Evolutionary conservation across 2,113 vertebrate genomes (phyloP).

Genomic region (Collichthys lucidus): DNA sequence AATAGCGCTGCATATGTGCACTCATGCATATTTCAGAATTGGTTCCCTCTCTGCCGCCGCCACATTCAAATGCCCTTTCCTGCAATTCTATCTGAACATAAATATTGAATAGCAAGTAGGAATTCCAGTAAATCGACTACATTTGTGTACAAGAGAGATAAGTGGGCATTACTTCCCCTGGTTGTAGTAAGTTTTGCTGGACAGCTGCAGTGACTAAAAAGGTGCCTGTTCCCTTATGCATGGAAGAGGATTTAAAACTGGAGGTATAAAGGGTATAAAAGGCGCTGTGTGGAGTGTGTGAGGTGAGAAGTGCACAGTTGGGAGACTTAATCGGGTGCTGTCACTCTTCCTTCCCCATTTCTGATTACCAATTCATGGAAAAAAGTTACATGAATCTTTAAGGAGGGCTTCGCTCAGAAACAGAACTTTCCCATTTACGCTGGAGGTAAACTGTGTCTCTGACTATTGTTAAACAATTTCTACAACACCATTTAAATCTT

Average conservation of each 20-base stretch:
- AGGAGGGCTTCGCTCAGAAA: constrained; percentile 51
- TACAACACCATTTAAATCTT: constrained; percentile 59
- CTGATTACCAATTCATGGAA: constrained; percentile 38
- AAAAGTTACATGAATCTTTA: constrained; percentile 76
- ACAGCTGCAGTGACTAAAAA: constrained; percentile 57
- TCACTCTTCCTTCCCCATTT: constrained; percentile 32
- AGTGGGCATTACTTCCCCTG: constrained; percentile 61
- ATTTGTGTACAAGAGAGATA: constrained; percentile 75
- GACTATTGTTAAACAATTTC: constrained; percentile 50
- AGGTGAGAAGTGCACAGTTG: constrained; percentile 49
- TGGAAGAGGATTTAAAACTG: constrained; percentile 38
- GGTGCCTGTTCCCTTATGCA: constrained; percentile 53
- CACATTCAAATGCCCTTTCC: constrained; percentile 51
- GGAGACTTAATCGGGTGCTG: constrained; percentile 35
- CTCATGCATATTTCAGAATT: constrained; percentile 69
- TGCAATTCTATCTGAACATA: constrained; percentile 67
- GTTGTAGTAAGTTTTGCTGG: constrained; percentile 57
- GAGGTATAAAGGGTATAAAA: constrained; percentile 27
- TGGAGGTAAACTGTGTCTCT: constrained; percentile 37
- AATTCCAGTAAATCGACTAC: constrained; percentile 68
- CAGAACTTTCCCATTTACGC: constrained; percentile 79
- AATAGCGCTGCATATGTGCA: constrained; percentile 49
- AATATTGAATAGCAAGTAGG: constrained; percentile 74
- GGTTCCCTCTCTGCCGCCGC: constrained; percentile 19
- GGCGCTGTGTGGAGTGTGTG: constrained; percentile 25